Conservation (phyloP, 1,140 invertebrate genomes). For the Drosophila pruinosa region DNA sequence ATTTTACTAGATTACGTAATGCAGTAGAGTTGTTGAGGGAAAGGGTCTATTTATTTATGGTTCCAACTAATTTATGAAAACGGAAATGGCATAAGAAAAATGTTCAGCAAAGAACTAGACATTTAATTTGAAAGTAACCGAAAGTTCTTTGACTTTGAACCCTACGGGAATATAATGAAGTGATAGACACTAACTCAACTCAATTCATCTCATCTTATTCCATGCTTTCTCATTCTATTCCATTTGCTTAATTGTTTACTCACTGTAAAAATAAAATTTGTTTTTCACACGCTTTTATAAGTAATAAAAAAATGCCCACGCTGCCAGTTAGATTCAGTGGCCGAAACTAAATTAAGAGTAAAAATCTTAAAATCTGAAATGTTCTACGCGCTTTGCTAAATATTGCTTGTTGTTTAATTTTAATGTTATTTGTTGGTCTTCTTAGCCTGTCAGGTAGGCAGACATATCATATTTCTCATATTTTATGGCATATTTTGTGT, state of each 20-base stretch:
- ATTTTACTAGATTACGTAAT: conserved; percentile 65
- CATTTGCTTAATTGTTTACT: conserved; percentile 64
- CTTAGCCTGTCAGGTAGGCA: too few relatives aligned
- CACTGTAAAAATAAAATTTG: conserved; percentile 53
- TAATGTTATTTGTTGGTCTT: conserved; percentile 40
- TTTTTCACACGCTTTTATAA: conserved; percentile 44
- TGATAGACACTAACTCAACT: conserved; percentile 20
- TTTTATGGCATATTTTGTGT: conserved; percentile 52
- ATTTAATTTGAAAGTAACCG: conserved; percentile 67
- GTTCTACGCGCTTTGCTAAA: conserved; percentile 24
- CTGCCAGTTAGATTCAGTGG: conserved; percentile 1
- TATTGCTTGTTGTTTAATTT: conserved; percentile 40
- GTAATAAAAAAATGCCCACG: conserved; percentile 17
- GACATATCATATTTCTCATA: neutral
- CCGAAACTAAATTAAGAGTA: conserved; percentile 9
- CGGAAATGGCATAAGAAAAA: conserved; percentile 57
- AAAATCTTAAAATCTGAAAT: conserved; percentile 16
- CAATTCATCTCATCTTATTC: conserved; percentile 17
- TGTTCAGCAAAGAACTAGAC: conserved; percentile 32
- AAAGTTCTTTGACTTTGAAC: conserved; percentile 66
- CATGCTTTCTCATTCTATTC: conserved; percentile 17
- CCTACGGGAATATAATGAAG: conserved; percentile 29
- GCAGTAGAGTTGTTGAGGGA: conserved; percentile 20
- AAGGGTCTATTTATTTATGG: conserved; percentile 13
- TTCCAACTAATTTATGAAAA: conserved; percentile 60